Evolutionary conservation across 2,113 vertebrate genomes (phyloP).

Genomic region (Struthidea cinerea): DNA sequence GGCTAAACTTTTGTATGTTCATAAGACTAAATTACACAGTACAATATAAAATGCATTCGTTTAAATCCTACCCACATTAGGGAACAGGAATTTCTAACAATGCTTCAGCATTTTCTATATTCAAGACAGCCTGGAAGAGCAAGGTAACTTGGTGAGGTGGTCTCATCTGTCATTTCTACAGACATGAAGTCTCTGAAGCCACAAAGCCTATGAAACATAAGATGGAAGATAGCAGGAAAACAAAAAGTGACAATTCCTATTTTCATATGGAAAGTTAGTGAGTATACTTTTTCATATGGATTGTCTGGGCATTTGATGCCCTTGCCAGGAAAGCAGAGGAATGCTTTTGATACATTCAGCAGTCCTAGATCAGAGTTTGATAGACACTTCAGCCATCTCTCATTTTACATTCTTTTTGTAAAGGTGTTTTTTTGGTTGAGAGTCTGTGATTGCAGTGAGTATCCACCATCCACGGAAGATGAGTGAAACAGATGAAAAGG

Average conservation of each 20-base stretch:
- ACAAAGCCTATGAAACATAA: background rate
- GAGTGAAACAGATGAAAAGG: background rate
- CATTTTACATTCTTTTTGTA: background rate
- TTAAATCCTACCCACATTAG: background rate
- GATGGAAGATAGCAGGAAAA: background rate
- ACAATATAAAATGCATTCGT: background rate
- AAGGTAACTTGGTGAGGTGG: background rate
- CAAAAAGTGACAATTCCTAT: background rate
- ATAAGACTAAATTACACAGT: background rate
- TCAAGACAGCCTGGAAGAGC: background rate
- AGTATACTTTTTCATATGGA: background rate
- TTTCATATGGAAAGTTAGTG: background rate
- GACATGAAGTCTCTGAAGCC: background rate
- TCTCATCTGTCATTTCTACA: background rate
- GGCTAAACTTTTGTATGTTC: background rate
- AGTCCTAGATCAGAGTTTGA: background rate
- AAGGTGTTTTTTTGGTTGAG: background rate
- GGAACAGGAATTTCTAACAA: background rate
- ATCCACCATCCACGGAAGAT: background rate
- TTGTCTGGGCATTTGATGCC: background rate
- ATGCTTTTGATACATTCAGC: background rate
- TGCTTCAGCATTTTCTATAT: background rate
- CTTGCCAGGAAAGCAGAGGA: background rate
- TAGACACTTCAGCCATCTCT: background rate
- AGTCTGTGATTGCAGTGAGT: background rate